Conservation (phyloP, 2,113 vertebrate species). For the Rhynchopsitta pachyrhyncha region DNA sequence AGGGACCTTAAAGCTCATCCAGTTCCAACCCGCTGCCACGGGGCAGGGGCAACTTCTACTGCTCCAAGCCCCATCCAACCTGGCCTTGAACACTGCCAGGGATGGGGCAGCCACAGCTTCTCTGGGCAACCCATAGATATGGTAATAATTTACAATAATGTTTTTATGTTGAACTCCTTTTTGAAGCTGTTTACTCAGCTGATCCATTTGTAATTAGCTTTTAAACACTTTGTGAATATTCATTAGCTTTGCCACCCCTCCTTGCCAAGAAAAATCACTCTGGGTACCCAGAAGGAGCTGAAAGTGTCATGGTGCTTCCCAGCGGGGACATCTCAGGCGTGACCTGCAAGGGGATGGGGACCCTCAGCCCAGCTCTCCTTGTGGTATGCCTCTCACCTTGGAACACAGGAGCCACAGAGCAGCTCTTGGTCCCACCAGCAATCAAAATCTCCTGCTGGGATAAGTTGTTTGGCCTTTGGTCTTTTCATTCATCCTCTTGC, state of each 20-base stretch:
- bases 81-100: neutral
- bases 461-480: neutral
- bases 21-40: neutral
- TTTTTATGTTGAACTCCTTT: neutral
- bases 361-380: neutral
- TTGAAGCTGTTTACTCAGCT: neutral
- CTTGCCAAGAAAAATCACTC: neutral
- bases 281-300: neutral
- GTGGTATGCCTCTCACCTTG: fast-evolving
- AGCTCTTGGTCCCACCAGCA: neutral
- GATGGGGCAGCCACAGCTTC: neutral
- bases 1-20: neutral
- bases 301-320: fast-evolving
- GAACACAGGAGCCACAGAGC: neutral
- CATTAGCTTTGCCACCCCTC: neutral
- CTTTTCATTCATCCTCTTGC: neutral
- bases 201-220: neutral
- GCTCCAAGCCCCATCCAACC: neutral
- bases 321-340: fast-evolving
- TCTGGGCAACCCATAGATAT: neutral
- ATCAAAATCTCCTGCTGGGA: neutral
- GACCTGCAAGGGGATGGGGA: neutral
- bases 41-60: neutral
- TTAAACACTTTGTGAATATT: neutral
- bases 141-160: neutral